These are phyloP conservation scores for Carassius carassius DNA, from an alignment of 2,113 vertebrate species.

Conservation along the genomic window DNA sequence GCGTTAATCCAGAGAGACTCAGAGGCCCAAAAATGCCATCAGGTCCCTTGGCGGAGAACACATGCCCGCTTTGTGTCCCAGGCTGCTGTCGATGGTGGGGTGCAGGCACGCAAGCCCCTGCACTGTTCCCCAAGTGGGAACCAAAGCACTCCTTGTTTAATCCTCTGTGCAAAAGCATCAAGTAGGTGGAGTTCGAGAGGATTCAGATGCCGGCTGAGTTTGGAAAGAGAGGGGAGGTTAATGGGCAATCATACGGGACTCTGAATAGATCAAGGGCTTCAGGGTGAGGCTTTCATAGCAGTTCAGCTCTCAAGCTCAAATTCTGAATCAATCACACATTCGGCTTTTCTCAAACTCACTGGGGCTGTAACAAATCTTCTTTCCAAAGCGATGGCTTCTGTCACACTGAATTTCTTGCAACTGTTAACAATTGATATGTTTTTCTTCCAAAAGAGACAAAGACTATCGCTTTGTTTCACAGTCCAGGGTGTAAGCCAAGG, in stretches of 20 bases:
- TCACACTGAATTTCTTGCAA: neutral
- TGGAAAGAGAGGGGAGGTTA: neutral
- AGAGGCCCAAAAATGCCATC: constrained; percentile 47
- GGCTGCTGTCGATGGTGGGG: constrained; percentile 31
- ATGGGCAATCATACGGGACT: constrained; percentile 18
- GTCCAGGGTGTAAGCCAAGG: constrained; percentile 25
- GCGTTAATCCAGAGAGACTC: constrained; percentile 46
- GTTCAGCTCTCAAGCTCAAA: constrained; percentile 1
- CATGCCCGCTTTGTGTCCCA: constrained; percentile 47
- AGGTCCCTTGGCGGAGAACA: constrained; percentile 48
- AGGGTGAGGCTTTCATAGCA: constrained; percentile 35
- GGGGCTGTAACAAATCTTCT: neutral
- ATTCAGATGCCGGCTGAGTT: neutral
- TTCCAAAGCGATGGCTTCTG: constrained; percentile 7
- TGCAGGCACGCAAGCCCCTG: constrained; percentile 19
- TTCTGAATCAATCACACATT: neutral
- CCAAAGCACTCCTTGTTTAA: constrained; percentile 42
- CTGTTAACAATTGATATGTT: neutral
- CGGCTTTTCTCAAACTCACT: neutral
- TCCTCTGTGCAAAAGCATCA: constrained; percentile 29
- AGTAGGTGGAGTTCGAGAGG: constrained; percentile 12
- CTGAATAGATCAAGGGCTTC: constrained; percentile 35
- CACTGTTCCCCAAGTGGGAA: constrained; percentile 22
- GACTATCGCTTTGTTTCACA: neutral
- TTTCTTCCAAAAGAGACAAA: neutral